Evolutionary conservation across 1,140 invertebrate genomes (phyloP), one percentile per base, ranked within the genome.

Genomic region (Lasioglossum baleicum): DNA sequence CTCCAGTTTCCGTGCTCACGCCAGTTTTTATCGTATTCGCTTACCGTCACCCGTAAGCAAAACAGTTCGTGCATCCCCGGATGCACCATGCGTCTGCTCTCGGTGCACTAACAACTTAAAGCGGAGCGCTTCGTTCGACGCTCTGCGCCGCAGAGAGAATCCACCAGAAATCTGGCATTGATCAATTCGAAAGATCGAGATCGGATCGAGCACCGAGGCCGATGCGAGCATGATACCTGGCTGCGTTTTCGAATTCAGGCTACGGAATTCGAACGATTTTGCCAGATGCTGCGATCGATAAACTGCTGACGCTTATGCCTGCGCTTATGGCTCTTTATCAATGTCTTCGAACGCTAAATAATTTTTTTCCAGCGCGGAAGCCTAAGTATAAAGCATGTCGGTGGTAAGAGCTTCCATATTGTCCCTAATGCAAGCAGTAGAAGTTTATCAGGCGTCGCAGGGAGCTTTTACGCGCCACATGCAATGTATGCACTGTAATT

Each of bases 381-480:
- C 69, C 63, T 76, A 69, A 83, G 73, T 69, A 68, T 69, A 73
- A 76, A 76, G 67, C 56, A 40, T n/a, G 68, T 11, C 40, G 40
- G 56, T 48, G 64, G 82, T 83, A 83, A 82, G 80, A 83, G 82
- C 69, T 78, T 56, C 66, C 72, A 65, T 64, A 67, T 66, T 80
- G 78, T 73, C 78, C 80, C 64, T 83, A 83, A 83, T 78, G 80
- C 51, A 79, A 84, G 75, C 71, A 70, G 83, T 84, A 80, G 83
- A 84, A 83, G 65, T 74, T 22, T 74, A 79, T 42, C 66, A 79
- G 51, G 53, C 63, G 69, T 71, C 67, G 61, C 26, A 56, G 71
- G 20, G 42, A 71, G 26, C 75, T 84, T 84, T 75, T 83, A 83
- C 42, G 51, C 58, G 60, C 44, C 42, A 26, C 20, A 42, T 67